Base-by-base conservation (phyloP, 2,113 vertebrate species). In the Leucosticte australis region DNA sequence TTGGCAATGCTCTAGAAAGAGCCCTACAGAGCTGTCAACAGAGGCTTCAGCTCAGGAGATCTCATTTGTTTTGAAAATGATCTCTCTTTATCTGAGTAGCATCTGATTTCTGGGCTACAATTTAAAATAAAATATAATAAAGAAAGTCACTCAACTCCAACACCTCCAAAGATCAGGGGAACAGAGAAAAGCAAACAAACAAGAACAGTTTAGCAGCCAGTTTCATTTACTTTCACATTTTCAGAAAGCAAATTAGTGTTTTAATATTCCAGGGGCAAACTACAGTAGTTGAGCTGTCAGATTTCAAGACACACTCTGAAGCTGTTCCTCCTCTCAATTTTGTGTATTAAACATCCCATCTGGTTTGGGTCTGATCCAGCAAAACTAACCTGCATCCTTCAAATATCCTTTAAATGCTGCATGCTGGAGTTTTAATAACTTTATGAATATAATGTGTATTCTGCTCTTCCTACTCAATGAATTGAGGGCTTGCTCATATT, bases 221-320 rank as follows among this genome's bases (percentile, higher is more conserved):
- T 83, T 94, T 76, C 35, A 63, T 59, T 82, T 83, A 41, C 46
- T 65, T 75, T 21, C 90, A 71, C 46, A 53, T 95, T 79, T 82
- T 83, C 41, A 87, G 60, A 59, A 80, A 91, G 85, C 23, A 88
- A 94, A 92, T 77, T 23, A 85, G 30, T 62, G 42, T n/a, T 79
- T 91, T 85, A 83, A 90, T 65, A 95, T 91, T 95, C 87, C 67
- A 63, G 63, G 30, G 22, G 42, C 42, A 92, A 80, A 83, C 63
- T 44, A 77, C 35, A 59, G 71, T 50, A 94, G 78, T 50, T 74
- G 70, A 47, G 62, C 67, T 76, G 65, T 85, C 41, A 90, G 62
- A 85, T 87, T 85, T 83, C 77, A 89, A 85, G 81, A 64, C 46
- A 70, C 33, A 31, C 6, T 89, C 13, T 0, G 21, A 90, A 81